phyloP scores from a whole-genome alignment of 2,888 invertebrate genomes.

The Drosophila yooni region DNA sequence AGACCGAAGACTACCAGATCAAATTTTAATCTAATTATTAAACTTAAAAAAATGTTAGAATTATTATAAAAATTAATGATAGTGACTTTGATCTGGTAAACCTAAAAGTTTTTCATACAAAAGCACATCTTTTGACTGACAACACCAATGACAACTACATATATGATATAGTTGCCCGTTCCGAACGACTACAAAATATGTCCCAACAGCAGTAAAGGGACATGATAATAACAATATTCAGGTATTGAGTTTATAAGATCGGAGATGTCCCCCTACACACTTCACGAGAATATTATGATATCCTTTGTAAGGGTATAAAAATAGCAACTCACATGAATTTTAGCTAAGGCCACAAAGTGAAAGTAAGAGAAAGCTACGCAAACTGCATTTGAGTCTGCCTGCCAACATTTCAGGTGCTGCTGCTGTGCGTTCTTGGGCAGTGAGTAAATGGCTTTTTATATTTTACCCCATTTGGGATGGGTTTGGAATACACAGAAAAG shows the following conservation, averaged over 20 bases:
- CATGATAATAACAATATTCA: background rate
- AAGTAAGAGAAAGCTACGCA: constrained; percentile 51
- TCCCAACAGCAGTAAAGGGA: too few species aligned
- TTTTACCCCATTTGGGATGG: too few species aligned
- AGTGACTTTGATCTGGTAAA: background rate
- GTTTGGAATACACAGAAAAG: constrained; percentile 41
- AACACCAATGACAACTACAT: background rate
- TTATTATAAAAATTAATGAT: background rate
- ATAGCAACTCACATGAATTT: constrained; percentile 7
- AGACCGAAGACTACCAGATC: background rate
- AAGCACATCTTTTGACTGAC: background rate
- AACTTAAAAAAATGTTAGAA: background rate
- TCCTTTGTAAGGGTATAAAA: background rate
- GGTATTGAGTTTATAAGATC: background rate
- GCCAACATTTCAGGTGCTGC: constrained; percentile 18
- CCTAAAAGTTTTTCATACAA: fast-evolving
- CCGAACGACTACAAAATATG: background rate
- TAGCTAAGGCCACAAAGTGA: constrained; percentile 33
- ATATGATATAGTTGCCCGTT: background rate
- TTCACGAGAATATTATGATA: background rate
- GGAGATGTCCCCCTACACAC: background rate
- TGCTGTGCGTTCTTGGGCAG: constrained; percentile 3
- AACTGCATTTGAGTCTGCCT: constrained; percentile 57
- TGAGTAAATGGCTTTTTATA: constrained; percentile 42
- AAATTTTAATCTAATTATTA: background rate